These are phyloP conservation scores for Mandrillus leucophaeus DNA, from an alignment of 2,113 vertebrate genomes.

Conservation along the genomic window DNA sequence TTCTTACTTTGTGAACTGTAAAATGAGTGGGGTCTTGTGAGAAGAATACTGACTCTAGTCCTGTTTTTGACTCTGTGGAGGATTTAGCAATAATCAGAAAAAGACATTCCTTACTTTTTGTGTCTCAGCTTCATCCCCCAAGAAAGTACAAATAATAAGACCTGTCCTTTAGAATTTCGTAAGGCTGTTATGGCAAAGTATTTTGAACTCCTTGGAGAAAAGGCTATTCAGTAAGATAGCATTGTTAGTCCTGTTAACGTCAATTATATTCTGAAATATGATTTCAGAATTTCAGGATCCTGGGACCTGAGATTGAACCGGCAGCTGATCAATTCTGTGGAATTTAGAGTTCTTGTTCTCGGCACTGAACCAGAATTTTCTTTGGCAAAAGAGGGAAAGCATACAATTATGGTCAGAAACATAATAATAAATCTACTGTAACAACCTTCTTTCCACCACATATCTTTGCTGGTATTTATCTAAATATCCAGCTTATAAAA, in stretches of 20 bases:
- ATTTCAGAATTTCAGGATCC: conserved; percentile 56
- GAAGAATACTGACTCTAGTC: not conserved
- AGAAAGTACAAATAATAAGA: conserved; percentile 31
- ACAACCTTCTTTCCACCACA: conserved; percentile 19
- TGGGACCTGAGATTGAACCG: conserved; percentile 12
- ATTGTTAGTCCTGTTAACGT: not conserved
- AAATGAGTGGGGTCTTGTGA: not conserved
- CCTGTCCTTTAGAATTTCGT: conserved; percentile 16
- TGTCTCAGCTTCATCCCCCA: conserved; percentile 28
- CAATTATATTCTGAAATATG: conserved; percentile 63
- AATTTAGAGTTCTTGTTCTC: conserved; percentile 30
- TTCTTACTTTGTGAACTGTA: not conserved
- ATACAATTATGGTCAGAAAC: conserved; percentile 37
- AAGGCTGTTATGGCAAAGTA: not conserved
- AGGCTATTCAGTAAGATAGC: not conserved
- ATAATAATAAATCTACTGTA: conserved; percentile 33
- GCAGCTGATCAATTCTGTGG: conserved; percentile 13
- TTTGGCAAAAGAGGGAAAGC: conserved; percentile 53
- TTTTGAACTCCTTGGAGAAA: conserved; percentile 41
- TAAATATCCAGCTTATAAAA: conserved; percentile 46
- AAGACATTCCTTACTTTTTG: conserved; percentile 22
- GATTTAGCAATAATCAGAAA: conserved; percentile 25
- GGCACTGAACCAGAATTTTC: conserved; percentile 19
- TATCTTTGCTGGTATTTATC: conserved; percentile 57
- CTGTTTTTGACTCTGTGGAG: not conserved